These are phyloP conservation scores for Trematomus bernacchii DNA, from an alignment of 2,797 vertebrate species.

Conservation along the genomic window DNA sequence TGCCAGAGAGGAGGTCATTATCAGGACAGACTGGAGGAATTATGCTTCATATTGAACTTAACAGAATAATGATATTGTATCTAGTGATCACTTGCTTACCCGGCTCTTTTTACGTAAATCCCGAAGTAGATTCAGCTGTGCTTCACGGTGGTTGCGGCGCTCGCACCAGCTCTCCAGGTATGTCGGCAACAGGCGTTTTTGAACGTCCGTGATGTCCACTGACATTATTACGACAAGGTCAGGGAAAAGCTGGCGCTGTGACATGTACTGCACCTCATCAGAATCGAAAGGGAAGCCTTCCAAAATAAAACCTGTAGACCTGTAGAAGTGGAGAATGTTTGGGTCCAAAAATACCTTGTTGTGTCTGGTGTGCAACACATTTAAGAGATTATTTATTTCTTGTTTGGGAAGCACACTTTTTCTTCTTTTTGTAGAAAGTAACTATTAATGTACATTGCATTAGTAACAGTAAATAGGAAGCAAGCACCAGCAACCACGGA, in stretches of 20 bases:
- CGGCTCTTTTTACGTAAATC: constrained; percentile 84
- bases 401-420: not conserved
- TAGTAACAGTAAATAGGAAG: constrained; percentile 1
- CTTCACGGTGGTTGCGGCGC: constrained; percentile 67
- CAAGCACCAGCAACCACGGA: not conserved
- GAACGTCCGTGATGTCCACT: constrained; percentile 84
- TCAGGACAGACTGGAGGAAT: not conserved
- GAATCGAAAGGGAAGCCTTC: constrained; percentile 91
- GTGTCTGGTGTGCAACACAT: not conserved
- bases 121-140: constrained; percentile 80
- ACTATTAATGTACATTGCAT: not conserved
- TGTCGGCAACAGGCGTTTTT: constrained; percentile 86
- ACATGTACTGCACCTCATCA: constrained; percentile 88
- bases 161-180: constrained; percentile 86
- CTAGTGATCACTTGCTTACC: constrained; percentile 73
- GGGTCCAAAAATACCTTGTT: constrained; percentile 1
- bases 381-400: too few species aligned
- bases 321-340: constrained; percentile 46
- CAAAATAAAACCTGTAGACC: constrained; percentile 93
- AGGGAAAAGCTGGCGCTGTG: constrained; percentile 87
- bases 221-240: constrained; percentile 86
- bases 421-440: not conserved
- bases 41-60: not conserved
- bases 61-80: not conserved
- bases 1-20: not conserved